Evolutionary conservation across 2,797 vertebrate species (phyloP), one percentile per base, ranked within the genome.

Genomic region (Diplodus sargus): DNA sequence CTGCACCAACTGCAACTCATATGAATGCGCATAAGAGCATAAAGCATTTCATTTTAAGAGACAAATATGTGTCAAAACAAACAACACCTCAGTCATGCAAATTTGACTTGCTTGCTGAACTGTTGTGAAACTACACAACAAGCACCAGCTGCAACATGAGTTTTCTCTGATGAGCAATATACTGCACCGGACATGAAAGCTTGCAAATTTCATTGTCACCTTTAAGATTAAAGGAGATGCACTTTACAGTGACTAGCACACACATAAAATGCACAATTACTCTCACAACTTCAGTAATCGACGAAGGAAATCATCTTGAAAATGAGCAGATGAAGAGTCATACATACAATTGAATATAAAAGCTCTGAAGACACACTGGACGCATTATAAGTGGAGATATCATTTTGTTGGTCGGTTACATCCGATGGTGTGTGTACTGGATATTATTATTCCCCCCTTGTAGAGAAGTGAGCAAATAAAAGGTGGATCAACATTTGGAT

Each of bases 1-100:
- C 20, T 11, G 59, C 61, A 45, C 43, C 60, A 16, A n/a, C 69
- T 57, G 42, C 25, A 80, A 48, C 12, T 30, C 42, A 1, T 17
- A 39, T 2, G 4, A 30, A 68, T 22, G 17, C 8, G 3, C 13
- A 20, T 39, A 30, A 49, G 11, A 43, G 13, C 12, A 28, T 59
- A 2, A 76, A 77, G 2, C 60, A 68, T 80, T 73, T 39, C 15
- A 20, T 17, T 60, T 70, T 18, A 49, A 39, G n/a, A 64, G 53
- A 17, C 43, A 15, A 62, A 30, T 12, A 8, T n/a, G 43, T 52
- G 61, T 64, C 53, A 34, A 56, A 76, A 43, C 28, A 28, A 11
- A 48, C 54, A 61, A 47, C 48, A 64, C 11, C 22, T 43, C 2
- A 9, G 39, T 39, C 2, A 2, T n/a, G 51, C 25, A 57, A 18